Evolutionary conservation across 2,113 vertebrate species (phyloP).

Genomic region (Myrmecobius fasciatus): DNA sequence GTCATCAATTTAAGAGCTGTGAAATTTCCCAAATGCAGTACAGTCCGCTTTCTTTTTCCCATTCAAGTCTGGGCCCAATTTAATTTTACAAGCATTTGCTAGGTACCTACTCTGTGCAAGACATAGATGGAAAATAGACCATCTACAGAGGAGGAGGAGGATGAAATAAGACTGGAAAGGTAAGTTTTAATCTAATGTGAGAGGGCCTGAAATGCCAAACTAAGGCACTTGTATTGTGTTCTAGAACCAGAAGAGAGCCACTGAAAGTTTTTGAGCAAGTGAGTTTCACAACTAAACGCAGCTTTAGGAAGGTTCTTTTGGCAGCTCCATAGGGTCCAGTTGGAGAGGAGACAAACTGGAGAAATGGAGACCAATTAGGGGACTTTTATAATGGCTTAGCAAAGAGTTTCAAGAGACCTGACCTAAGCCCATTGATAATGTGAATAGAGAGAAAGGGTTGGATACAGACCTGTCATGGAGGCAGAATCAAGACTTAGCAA

Average conservation of each 20-base stretch:
- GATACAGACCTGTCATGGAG: not conserved
- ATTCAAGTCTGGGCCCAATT: not conserved
- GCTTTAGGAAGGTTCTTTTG: not conserved
- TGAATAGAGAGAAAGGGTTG: not conserved
- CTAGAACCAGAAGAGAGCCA: not conserved
- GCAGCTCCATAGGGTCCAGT: not conserved
- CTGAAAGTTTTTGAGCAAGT: not conserved
- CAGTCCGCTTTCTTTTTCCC: not conserved
- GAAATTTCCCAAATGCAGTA: not conserved
- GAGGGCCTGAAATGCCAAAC: not conserved
- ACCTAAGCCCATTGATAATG: not conserved
- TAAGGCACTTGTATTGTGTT: not conserved
- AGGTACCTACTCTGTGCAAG: slow-evolving; percentile 26
- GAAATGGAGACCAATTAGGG: not conserved
- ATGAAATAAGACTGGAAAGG: not conserved
- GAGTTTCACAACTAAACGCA: not conserved
- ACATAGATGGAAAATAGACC: not conserved
- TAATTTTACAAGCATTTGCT: slow-evolving; percentile 52
- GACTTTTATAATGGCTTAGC: not conserved
- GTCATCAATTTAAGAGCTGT: not conserved
- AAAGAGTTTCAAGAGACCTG: not conserved
- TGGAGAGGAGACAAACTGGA: not conserved
- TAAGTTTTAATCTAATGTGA: not conserved
- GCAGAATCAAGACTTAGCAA: not conserved
- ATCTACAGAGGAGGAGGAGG: not conserved